Conservation (phyloP, 2,113 vertebrate species). For the Fukomys damarensis region DNA sequence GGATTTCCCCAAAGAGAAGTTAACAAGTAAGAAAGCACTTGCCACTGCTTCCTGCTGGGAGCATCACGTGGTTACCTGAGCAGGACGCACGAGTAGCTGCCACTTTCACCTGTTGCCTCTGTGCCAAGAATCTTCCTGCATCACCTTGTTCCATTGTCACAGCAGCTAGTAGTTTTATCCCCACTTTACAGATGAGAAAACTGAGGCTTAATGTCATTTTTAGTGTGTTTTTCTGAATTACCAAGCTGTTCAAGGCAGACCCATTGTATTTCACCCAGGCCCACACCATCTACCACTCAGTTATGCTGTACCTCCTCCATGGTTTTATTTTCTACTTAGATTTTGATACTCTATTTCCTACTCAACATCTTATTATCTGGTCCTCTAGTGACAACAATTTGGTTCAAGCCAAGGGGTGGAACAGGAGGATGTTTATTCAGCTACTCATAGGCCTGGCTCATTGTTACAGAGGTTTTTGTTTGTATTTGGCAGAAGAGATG, state of each 20-base stretch:
- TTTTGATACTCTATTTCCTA: not conserved
- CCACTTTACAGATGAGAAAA: not conserved
- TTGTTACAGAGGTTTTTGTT: not conserved
- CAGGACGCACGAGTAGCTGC: not conserved
- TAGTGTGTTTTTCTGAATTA: not conserved
- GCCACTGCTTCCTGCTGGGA: not conserved
- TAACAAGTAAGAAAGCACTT: not conserved
- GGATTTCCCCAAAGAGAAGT: not conserved
- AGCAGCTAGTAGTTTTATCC: not conserved
- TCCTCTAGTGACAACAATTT: not conserved
- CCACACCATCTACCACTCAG: fast-evolving
- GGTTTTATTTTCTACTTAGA: not conserved
- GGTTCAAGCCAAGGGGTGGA: fast-evolving
- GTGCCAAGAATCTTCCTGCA: not conserved
- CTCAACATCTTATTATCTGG: not conserved
- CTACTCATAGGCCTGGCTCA: not conserved
- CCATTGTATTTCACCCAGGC: not conserved
- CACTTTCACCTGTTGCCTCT: not conserved
- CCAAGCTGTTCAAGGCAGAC: fast-evolving
- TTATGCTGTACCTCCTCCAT: no score
- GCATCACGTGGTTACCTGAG: not conserved
- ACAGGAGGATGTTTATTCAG: not conserved
- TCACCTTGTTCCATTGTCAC: not conserved
- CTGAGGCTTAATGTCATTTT: not conserved
- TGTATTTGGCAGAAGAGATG: not conserved